Evolutionary conservation across 1,140 invertebrate genomes (phyloP), one percentile per base, ranked within the genome.

Genomic region (Leptinotarsa texana): DNA sequence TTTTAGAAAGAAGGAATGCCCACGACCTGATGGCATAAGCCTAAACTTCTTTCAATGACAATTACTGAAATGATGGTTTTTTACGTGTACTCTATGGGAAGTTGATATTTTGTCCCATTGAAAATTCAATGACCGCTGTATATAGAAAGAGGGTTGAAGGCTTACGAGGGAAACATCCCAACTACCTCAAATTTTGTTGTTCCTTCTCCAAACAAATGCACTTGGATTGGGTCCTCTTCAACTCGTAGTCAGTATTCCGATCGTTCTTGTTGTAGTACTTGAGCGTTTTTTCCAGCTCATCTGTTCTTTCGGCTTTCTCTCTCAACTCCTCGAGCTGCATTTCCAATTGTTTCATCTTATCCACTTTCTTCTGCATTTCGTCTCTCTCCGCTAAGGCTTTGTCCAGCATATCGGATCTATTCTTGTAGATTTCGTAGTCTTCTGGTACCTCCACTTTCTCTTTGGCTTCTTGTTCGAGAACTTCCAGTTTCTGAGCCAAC

Each of bases 281-380:
- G 63, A 80, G 69, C 17, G 77, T 73, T 51, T 75, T 57, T 67
- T 82, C 77, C 22, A 83, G 49, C 22, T 80, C 77, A 18, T 83
- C 80, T 13, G 78, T 77, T 73, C 76, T 76, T 22, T 79, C 78
- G 4, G 81, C 78, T 74, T 80, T 81, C 17, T 69, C 73, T 18
- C 74, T 78, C 13, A 82, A 73, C 24, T 68, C 68, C 13, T 47
- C 5, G 33, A 83, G 48, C 69, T 83, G 75, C 11, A 77, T 48
- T 69, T 82, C 79, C 57, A 81, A 42, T 21, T 77, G 76, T 61
- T 73, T 69, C 62, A 83, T 62, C 63, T 63, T 57, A 15, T 79
- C 72, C 17, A 83, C 61, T 57, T 80, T 75, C 21, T 72, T 63
- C 18, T 70, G 69, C 71, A 80, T 49, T 57, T 73, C 75, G 42